phyloP scores from a whole-genome alignment of 2,797 vertebrate genomes.

The Protonibea diacanthus region DNA sequence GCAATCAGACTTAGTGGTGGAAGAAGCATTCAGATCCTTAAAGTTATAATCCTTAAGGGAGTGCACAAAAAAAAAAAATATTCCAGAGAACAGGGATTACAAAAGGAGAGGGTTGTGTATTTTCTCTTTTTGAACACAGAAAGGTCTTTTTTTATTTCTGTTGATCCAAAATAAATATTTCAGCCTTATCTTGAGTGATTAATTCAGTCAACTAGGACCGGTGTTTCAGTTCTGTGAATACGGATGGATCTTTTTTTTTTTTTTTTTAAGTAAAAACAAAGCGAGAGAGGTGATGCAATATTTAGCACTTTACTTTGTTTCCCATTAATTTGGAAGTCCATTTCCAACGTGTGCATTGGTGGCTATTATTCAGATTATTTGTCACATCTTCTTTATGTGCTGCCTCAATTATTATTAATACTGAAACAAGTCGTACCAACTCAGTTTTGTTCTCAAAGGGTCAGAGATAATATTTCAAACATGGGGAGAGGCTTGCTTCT shows the following conservation, averaged over 20 bases:
- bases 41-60: not conserved
- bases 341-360: too few species aligned
- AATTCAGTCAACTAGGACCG: not conserved
- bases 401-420: slow-evolving; percentile 1
- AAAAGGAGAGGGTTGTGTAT: not conserved
- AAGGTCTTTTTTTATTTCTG: not conserved
- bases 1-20: not conserved
- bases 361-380: not conserved
- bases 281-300: not conserved
- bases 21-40: not conserved
- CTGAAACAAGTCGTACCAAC: not conserved
- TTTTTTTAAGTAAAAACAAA: not conserved
- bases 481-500: too few species aligned
- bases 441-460: not conserved
- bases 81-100: not conserved
- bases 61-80: not conserved
- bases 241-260: not conserved
- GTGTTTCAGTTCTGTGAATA: not conserved
- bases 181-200: not conserved
- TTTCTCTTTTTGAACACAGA: not conserved
- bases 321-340: not conserved
- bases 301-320: not conserved
- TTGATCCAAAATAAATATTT: not conserved
- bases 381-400: not conserved
- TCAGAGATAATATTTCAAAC: not conserved